Evolutionary conservation across 37 sponge, comb jelly and placozoan species (phyloP).

Genomic region (Tethya wilhelma): DNA sequence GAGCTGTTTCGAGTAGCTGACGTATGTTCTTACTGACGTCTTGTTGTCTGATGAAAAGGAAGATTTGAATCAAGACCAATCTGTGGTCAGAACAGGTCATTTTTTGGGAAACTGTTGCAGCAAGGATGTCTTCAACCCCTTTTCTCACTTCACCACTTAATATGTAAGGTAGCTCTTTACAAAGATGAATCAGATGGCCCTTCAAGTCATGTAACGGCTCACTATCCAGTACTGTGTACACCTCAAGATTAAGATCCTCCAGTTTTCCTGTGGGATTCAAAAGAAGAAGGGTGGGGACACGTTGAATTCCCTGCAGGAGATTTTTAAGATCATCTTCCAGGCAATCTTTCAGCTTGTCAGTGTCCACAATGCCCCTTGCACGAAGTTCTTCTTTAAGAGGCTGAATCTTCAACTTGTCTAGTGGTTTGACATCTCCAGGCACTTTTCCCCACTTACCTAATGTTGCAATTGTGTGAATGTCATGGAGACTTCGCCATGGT

Average conservation of each 20-base stretch:
- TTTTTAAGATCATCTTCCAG: slow-evolving; percentile 6
- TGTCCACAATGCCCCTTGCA: not conserved
- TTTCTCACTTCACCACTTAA: not conserved
- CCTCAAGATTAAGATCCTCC: not conserved
- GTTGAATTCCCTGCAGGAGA: slow-evolving; percentile 28
- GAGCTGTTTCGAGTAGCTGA: slow-evolving; percentile 5
- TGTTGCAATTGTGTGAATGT: slow-evolving; percentile 20
- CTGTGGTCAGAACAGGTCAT: slow-evolving; percentile 10
- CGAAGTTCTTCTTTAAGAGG: slow-evolving; percentile 16
- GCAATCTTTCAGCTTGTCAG: slow-evolving; percentile 1
- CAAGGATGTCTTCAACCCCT: not conserved
- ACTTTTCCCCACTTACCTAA: slow-evolving; percentile 7
- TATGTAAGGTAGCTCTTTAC: slow-evolving; percentile 6
- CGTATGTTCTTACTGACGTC: not conserved
- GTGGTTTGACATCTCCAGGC: slow-evolving; percentile 7
- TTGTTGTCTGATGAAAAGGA: not conserved
- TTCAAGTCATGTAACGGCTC: slow-evolving; percentile 38
- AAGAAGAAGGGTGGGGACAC: slow-evolving; percentile 36
- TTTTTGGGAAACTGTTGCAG: not conserved
- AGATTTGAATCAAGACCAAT: not conserved
- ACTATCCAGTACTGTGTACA: slow-evolving; percentile 17
- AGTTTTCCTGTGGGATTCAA: slow-evolving; percentile 9
- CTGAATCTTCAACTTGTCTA: not conserved
- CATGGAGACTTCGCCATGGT: not conserved
- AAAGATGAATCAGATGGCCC: slow-evolving; percentile 23